These are phyloP conservation scores for Apis laboriosa DNA, from an alignment of 1,140 invertebrate genomes.

Conservation along the genomic window DNA sequence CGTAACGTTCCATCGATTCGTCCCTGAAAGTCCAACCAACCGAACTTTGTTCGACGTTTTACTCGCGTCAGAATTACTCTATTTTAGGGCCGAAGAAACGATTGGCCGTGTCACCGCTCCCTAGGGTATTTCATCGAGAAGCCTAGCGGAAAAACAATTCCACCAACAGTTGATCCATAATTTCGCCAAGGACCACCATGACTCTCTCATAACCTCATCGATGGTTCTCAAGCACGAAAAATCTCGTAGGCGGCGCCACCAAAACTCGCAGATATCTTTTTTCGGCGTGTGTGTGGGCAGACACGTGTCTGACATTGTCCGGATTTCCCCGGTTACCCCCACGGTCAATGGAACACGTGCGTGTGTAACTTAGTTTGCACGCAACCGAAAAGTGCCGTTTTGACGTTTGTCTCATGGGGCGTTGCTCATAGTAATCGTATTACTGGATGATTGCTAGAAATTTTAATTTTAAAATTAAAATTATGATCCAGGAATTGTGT, in stretches of 20 bases:
- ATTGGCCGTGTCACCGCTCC: neutral
- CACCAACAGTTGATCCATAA: neutral
- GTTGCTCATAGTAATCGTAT: neutral
- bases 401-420: neutral
- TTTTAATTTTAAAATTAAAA: no score
- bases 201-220: neutral
- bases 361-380: slow-evolving; percentile 6
- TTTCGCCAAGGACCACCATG: slow-evolving; percentile 3
- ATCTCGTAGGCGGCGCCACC: slow-evolving; percentile 1
- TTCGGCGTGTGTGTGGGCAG: slow-evolving; percentile 52
- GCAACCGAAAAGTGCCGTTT: neutral
- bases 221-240: slow-evolving; percentile 11
- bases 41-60: neutral
- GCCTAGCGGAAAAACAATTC: slow-evolving; percentile 25
- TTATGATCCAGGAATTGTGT: no score
- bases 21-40: slow-evolving; percentile 25
- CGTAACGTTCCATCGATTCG: slow-evolving; percentile 33
- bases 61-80: neutral
- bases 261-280: slow-evolving; percentile 49
- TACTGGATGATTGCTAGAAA: no score
- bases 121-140: slow-evolving; percentile 8
- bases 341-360: neutral
- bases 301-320: slow-evolving; percentile 47
- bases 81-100: neutral
- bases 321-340: neutral